Evolutionary conservation across 2,888 invertebrate genomes (phyloP), one percentile per base, ranked within the genome.

Genomic region (Cryptus armator): DNA sequence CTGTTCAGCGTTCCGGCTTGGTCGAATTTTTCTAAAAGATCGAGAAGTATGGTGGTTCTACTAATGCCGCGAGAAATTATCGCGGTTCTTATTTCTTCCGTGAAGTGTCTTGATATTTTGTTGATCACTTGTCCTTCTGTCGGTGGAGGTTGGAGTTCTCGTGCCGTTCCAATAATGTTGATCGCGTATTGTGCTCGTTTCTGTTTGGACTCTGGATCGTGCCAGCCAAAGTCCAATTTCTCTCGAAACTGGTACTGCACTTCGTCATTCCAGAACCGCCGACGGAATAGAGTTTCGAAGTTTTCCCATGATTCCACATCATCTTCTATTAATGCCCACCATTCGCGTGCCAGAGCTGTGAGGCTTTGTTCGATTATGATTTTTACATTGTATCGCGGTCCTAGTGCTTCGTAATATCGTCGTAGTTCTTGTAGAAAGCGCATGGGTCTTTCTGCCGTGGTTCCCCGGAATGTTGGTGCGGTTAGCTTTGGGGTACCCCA

Each of bases 401-500:
- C 70, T 2, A 48, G 70, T n/a, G 29, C 66, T 9, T 37, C 43
- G 16, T 9, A 10, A 3, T 44, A 66, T 10, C 16, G 43, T 9
- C 16, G 3, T 0, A 43, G 6, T 6, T 66, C 66, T 0, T 16
- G 32, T 43, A 66, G 9, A 16, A 66, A 66, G 43, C 66, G 66
- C 16, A 43, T 16, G 16, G 66, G 66, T 37, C 66, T 24, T 7
- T 66, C 66, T 5, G 24, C 10, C 9, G 16, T 16, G 5, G 2
- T 43, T 9, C 66, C 66, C 6, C 43, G n/a, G 43, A 66, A 66
- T 7, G 43, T 43, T 7, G 66, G 66, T 2, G 43, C 10, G 7
- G 66, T 66, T 7, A 66, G 10, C 9, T 66, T 66, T 0, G 43
- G 64, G 9, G 64, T n/a, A 37, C 64, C 64, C 64, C 64, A 64